Evolutionary conservation across 2,888 invertebrate genomes (phyloP).

Genomic region (Crematogaster levior): DNA sequence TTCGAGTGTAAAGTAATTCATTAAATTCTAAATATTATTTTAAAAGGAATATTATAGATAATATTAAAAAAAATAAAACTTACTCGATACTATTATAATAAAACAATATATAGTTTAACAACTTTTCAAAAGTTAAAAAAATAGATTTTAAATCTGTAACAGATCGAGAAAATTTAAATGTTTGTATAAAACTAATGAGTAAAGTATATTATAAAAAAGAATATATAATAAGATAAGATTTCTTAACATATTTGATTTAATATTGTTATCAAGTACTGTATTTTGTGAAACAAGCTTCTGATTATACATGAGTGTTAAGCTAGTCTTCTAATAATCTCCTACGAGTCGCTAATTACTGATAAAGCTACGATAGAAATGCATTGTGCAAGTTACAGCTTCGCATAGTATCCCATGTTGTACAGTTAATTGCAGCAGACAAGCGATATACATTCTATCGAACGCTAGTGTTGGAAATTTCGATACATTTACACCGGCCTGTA

Average conservation of each 20-base stretch:
- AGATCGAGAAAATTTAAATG: background rate
- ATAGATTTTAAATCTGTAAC: background rate
- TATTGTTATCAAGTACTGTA: background rate
- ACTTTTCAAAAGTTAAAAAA: background rate
- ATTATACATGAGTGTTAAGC: background rate
- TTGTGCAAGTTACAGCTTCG: slow-evolving; percentile 38
- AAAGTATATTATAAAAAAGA: background rate
- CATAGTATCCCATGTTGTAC: slow-evolving; percentile 35
- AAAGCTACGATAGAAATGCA: slow-evolving; percentile 31
- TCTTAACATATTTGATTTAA: background rate
- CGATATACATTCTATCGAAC: slow-evolving; percentile 27
- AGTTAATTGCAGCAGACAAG: slow-evolving; percentile 47
- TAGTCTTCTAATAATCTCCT: slow-evolving; percentile 19
- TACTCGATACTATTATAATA: background rate
- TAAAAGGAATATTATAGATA: background rate
- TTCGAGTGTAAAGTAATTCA: background rate
- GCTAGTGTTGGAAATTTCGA: slow-evolving; percentile 24
- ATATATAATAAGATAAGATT: background rate
- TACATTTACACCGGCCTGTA: background rate
- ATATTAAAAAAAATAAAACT: background rate
- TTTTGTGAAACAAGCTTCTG: slow-evolving; percentile 3
- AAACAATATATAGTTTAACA: background rate
- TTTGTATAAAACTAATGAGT: background rate
- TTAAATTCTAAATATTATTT: background rate
- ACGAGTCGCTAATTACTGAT: slow-evolving; percentile 44